Percentiles rank a stretch among this genome's conserved stretches.
phyloP scores from a whole-genome alignment of 2,797 vertebrate species.

The Anisognathus igniventris region DNA sequence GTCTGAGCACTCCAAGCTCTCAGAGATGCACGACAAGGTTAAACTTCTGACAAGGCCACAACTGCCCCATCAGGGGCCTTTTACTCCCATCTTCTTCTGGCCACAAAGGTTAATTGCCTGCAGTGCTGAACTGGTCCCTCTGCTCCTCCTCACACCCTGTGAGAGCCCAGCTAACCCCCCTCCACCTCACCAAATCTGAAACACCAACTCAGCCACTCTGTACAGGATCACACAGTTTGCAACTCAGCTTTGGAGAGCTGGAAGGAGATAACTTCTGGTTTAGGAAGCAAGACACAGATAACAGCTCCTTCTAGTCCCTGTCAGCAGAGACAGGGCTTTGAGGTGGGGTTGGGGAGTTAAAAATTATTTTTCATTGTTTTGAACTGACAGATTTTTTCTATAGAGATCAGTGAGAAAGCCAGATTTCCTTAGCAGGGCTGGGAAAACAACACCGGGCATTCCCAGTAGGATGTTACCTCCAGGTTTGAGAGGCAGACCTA shows the following conservation, averaged over 20 bases:
- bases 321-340: background rate
- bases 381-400: background rate
- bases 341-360: background rate
- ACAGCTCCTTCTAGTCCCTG: background rate
- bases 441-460: background rate
- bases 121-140: fast-evolving
- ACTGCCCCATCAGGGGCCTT: background rate
- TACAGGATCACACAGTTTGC: background rate
- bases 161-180: background rate
- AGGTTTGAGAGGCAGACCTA: background rate
- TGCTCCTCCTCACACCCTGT: background rate
- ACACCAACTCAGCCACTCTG: background rate
- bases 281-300: background rate
- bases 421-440: background rate
- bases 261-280: background rate
- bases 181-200: background rate
- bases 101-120: background rate
- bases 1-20: background rate
- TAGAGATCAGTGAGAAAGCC: background rate
- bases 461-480: background rate
- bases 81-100: background rate
- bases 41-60: background rate
- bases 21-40: background rate
- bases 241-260: background rate
- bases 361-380: background rate